phyloP scores from a whole-genome alignment of 2,113 vertebrate genomes.

The Amphiprion ocellaris region DNA sequence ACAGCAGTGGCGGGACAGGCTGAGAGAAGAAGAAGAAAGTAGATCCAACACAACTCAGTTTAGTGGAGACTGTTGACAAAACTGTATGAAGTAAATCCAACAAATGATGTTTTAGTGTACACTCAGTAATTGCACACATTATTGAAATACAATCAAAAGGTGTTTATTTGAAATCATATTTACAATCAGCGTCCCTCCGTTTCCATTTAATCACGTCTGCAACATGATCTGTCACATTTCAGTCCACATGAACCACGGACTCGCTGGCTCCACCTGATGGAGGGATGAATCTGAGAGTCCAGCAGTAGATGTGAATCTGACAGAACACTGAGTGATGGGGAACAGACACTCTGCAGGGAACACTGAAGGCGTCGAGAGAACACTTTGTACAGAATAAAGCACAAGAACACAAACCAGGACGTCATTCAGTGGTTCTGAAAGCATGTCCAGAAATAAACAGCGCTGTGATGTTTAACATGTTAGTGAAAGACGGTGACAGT shows the following conservation, averaged over 20 bases:
- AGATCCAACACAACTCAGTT: too few relatives aligned
- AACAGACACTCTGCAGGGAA: constrained; percentile 28
- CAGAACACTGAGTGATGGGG: not conserved
- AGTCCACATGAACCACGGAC: constrained; percentile 8
- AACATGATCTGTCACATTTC: constrained; percentile 21
- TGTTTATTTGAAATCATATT: constrained; percentile 83
- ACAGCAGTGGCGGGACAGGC: too few relatives aligned
- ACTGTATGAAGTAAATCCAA: too few relatives aligned
- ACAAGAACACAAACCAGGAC: constrained; percentile 31
- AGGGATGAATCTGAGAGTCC: constrained; percentile 8
- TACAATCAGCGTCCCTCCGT: constrained; percentile 65
- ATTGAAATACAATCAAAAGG: constrained; percentile 72
- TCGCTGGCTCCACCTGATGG: constrained; percentile 16
- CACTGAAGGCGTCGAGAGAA: constrained; percentile 19
- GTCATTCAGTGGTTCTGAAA: not conserved
- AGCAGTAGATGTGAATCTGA: not conserved
- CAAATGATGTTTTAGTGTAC: too few relatives aligned
- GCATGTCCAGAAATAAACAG: constrained; percentile 2
- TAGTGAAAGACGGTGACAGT: not conserved
- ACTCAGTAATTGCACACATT: not conserved
- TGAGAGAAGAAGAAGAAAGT: too few relatives aligned
- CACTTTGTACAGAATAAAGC: constrained; percentile 38
- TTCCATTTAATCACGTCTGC: constrained; percentile 49
- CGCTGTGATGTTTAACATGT: not conserved
- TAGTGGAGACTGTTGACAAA: too few relatives aligned